Percentiles rank a stretch among this genome's conserved stretches.
Conservation (phyloP, 2,888 invertebrate genomes). For the Slavum lentiscoides region DNA sequence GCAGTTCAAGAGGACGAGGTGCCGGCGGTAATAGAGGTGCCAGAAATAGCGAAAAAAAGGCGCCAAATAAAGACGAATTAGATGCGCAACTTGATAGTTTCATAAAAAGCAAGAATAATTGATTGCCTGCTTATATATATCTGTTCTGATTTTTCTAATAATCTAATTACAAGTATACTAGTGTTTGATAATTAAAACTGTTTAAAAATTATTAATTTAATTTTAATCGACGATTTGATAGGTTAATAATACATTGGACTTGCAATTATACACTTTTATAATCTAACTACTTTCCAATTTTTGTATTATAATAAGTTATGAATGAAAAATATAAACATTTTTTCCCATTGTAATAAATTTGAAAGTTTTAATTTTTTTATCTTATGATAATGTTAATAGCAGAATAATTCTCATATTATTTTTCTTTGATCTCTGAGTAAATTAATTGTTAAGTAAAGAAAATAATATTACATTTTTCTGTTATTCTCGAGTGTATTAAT, state of each 20-base stretch:
- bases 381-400: too few relatives aligned
- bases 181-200: constrained; percentile 29
- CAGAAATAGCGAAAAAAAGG: constrained; percentile 54
- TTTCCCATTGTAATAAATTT: constrained; percentile 11
- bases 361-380: background rate
- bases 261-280: constrained; percentile 30
- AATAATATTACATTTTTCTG: too few relatives aligned
- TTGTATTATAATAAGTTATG: constrained; percentile 9
- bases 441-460: too few relatives aligned
- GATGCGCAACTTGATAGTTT: constrained; percentile 48
- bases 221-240: background rate
- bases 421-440: too few relatives aligned
- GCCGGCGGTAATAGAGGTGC: constrained; percentile 58
- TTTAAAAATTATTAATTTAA: constrained; percentile 23
- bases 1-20: constrained; percentile 38
- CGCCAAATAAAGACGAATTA: constrained; percentile 45
- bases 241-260: constrained; percentile 1
- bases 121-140: background rate
- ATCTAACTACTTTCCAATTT: constrained; percentile 33
- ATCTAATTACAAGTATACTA: constrained; percentile 28
- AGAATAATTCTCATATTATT: too few relatives aligned
- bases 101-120: constrained; percentile 43
- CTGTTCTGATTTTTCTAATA: constrained; percentile 15
- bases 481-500: too few relatives aligned
- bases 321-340: constrained; percentile 3